Conservation (phyloP, 2,113 vertebrate genomes). For the Trichomycterus rosablanca region DNA sequence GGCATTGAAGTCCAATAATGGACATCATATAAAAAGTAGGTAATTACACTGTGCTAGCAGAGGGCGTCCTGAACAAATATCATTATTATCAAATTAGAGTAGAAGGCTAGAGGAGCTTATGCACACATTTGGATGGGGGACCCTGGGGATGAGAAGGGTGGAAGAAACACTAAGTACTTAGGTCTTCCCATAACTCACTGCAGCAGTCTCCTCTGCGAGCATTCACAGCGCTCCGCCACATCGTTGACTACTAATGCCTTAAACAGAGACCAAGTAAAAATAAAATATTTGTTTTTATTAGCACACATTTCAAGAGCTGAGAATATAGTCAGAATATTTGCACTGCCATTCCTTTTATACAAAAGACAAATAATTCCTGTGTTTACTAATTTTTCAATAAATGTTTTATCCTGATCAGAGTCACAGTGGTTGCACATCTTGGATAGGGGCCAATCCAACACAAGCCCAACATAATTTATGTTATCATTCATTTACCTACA, state of each 20-base stretch:
- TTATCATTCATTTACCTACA: no score
- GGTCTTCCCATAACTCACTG: constrained; percentile 27
- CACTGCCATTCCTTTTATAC: no score
- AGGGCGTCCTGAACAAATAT: constrained; percentile 54
- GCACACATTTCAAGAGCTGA: no score
- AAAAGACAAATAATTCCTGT: no score
- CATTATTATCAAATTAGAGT: constrained; percentile 56
- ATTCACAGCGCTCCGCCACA: constrained; percentile 10
- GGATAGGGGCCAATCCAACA: no score
- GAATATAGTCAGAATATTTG: no score
- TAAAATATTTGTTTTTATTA: no score
- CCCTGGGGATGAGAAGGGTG: constrained; percentile 38
- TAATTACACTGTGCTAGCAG: constrained; percentile 56
- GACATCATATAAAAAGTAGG: constrained; percentile 55
- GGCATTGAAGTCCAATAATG: constrained; percentile 55
- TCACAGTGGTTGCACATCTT: no score
- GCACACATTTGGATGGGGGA: constrained; percentile 39
- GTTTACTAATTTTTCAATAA: no score
- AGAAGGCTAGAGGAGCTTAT: constrained; percentile 41
- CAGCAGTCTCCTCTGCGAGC: constrained; percentile 7
- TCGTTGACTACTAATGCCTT: no score
- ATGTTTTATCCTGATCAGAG: no score
- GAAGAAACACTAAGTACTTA: constrained; percentile 27
- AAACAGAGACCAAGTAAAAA: not conserved
- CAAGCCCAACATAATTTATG: no score